Evolutionary conservation across 2,113 vertebrate species (phyloP).

Genomic region (Vireo altiloquus): DNA sequence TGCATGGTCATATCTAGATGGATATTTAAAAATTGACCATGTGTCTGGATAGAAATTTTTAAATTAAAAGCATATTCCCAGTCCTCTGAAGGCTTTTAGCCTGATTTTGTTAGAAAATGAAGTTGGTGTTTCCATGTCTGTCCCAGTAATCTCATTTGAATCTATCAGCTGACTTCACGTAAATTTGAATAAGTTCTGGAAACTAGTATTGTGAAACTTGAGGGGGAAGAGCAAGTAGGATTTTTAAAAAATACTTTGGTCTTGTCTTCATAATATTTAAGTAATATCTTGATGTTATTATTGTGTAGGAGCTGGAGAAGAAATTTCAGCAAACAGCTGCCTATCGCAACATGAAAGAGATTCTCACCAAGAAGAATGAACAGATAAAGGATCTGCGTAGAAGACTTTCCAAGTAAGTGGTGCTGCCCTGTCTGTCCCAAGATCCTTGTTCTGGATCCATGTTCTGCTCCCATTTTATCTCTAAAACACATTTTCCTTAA

Average conservation of each 20-base stretch:
- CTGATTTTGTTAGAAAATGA: not conserved
- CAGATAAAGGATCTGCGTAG: constrained; percentile 92
- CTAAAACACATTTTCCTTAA: no score
- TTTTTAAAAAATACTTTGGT: not conserved
- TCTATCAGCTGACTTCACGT: not conserved
- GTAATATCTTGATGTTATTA: not conserved
- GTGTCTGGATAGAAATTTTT: not conserved
- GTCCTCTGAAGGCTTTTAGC: not conserved
- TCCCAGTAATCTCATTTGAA: not conserved
- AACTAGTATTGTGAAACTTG: not conserved
- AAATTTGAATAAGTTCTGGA: not conserved
- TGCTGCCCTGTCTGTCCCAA: not conserved
- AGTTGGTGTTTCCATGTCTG: not conserved
- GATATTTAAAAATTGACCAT: not conserved
- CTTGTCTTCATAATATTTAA: not conserved
- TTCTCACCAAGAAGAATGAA: constrained; percentile 93
- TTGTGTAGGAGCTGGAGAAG: constrained; percentile 87
- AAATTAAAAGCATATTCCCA: not conserved
- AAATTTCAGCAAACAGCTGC: constrained; percentile 97
- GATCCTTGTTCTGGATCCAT: not conserved
- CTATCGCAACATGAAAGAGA: constrained; percentile 97
- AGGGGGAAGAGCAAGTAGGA: not conserved
- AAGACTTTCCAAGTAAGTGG: constrained; percentile 82
- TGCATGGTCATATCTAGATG: not conserved
- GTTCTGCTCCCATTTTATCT: not conserved